Percentiles rank a stretch among this genome's conserved stretches.
Evolutionary conservation across 2,113 vertebrate genomes (phyloP).

Genomic region (Lampris incognitus): DNA sequence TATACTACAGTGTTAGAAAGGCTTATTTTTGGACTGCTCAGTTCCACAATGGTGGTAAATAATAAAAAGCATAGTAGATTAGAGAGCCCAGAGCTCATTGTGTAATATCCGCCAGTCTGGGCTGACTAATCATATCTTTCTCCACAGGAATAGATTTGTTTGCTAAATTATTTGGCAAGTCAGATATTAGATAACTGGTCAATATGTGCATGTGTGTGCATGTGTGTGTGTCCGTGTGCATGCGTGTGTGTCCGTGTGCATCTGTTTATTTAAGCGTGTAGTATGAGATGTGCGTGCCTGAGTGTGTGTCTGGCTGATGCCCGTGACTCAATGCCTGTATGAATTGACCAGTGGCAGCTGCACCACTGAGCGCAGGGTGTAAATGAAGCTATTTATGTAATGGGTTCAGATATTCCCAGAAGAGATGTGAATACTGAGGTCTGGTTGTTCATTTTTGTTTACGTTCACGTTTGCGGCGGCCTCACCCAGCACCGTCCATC

Average conservation of each 20-base stretch:
- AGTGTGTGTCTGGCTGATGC: too few relatives aligned
- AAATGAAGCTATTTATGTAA: too few relatives aligned
- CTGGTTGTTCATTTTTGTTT: too few relatives aligned
- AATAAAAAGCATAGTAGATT: slow-evolving; percentile 53
- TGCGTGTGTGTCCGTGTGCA: neutral
- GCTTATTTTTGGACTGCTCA: slow-evolving; percentile 52
- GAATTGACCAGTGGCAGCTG: too few relatives aligned
- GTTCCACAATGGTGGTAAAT: slow-evolving; percentile 57
- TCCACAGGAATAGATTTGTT: slow-evolving; percentile 69
- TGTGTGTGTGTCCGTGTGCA: slow-evolving; percentile 26
- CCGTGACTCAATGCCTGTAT: too few relatives aligned
- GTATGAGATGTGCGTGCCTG: too few relatives aligned
- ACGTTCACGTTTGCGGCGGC: too few relatives aligned
- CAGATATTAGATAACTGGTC: slow-evolving; percentile 61
- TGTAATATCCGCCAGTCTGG: slow-evolving; percentile 62
- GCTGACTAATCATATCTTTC: slow-evolving; percentile 67
- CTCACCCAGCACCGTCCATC: too few relatives aligned
- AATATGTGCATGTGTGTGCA: slow-evolving; percentile 36
- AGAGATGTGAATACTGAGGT: too few relatives aligned
- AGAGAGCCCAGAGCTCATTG: slow-evolving; percentile 54
- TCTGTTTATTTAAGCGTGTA: too few relatives aligned
- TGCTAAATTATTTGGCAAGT: slow-evolving; percentile 67
- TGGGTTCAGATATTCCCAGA: too few relatives aligned
- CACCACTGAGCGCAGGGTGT: too few relatives aligned
- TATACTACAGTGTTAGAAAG: slow-evolving; percentile 41